These are phyloP conservation scores for Notolepis coatsorum DNA, from an alignment of 2,797 vertebrate species.

Conservation along the genomic window DNA sequence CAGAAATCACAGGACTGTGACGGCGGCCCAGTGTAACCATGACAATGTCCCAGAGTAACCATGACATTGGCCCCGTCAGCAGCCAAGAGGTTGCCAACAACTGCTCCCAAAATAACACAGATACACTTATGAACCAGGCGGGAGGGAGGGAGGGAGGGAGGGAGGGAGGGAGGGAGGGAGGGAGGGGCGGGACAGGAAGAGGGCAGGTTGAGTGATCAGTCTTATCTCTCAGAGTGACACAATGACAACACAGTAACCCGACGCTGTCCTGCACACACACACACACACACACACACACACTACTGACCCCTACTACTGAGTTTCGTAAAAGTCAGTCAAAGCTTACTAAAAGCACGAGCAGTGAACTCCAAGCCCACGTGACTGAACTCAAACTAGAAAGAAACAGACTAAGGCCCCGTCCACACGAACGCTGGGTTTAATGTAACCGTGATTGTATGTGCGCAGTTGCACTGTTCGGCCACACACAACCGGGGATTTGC, in stretches of 20 bases:
- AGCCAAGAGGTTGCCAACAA: constrained; percentile 51
- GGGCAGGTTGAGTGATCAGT: constrained; percentile 30
- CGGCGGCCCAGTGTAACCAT: constrained; percentile 7
- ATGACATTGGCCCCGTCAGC: constrained; percentile 70
- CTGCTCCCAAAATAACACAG: constrained; percentile 26
- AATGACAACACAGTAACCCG: constrained; percentile 42
- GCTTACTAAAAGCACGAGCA: no score
- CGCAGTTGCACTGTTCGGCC: no score
- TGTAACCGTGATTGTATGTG: no score
- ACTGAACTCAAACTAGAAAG: no score
- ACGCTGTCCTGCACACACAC: constrained; percentile 40
- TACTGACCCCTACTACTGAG: no score
- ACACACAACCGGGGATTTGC: no score
- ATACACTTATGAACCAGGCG: constrained; percentile 1
- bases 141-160: neutral
- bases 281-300: neutral
- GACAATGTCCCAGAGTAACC: constrained; percentile 48
- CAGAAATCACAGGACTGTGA: constrained; percentile 46
- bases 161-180: neutral
- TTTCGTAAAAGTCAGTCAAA: no score
- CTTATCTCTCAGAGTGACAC: constrained; percentile 50
- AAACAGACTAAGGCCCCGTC: no score
- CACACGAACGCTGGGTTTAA: no score
- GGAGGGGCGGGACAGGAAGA: constrained; percentile 23
- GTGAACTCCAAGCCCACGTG: no score